Evolutionary conservation across 2,113 vertebrate genomes (phyloP), one percentile per base, ranked within the genome.

Genomic region (Cervus canadensis): DNA sequence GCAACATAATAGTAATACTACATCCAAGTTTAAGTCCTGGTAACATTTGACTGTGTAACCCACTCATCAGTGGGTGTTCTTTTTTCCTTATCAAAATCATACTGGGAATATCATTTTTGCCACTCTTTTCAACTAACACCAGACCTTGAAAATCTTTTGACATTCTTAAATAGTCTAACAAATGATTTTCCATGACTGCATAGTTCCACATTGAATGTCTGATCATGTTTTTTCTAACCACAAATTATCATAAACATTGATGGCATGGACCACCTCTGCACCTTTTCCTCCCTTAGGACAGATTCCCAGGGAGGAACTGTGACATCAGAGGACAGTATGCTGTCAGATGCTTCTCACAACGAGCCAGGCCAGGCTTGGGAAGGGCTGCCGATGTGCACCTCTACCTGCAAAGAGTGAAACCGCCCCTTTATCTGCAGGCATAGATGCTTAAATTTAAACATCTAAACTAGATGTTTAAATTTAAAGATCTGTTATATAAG

Each of bases 121-220:
- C 12, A 54, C 1, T 50, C 57, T 43, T 17, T 84, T 85, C 19
- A 79, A 33, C 50, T 52, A 67, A n/a, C 16, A 43, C 16, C 50
- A 48, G 74, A 79, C 13, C 45, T 62, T 36, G 40, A 56, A 13
- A 85, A 33, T 81, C 82, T 50, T 91, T 45, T 59, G 36, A 93
- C 23, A 17, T 84, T 74, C 64, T 96, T 90, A 60, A 86, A 33
- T 57, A 45, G 56, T 71, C 36, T 30, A 71, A n/a, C 87, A 79
- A 79, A 23, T 85, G 86, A 76, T 71, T 91, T 93, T 91, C 79
- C 83, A 64, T 25, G 50, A 56, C n/a, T 79, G 5, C 67, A 13
- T 33, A 52, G 36, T 14, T 97, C 17, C 52, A 23, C 33, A 85
- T 17, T 30, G 48, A 52, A 43, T 71, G 56, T 76, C 56, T 83